phyloP scores from a whole-genome alignment of 2,797 vertebrate species.

The Amblyopsis hoosieri region DNA sequence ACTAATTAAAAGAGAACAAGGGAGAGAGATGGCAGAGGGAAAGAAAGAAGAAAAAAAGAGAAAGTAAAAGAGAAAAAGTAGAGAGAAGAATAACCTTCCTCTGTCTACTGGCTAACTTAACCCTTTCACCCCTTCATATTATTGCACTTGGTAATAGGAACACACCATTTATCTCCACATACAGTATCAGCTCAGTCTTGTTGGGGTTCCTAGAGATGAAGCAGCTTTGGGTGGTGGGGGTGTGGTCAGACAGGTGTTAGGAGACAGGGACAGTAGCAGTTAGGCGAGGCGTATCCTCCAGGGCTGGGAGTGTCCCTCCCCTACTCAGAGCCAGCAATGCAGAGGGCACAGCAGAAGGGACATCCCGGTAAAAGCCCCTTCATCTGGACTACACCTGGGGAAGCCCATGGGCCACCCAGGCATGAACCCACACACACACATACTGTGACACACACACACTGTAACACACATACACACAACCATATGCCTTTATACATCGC shows the following conservation, averaged over 20 bases:
- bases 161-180: slow-evolving; percentile 51
- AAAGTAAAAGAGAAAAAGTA: background rate
- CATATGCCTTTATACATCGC: slow-evolving; percentile 13
- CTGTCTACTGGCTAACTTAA: slow-evolving; percentile 54
- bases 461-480: slow-evolving; percentile 20
- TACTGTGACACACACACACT: slow-evolving; percentile 32
- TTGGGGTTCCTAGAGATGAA: slow-evolving; percentile 28
- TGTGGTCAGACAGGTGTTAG: slow-evolving; percentile 26
- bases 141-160: slow-evolving; percentile 52
- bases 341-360: slow-evolving; percentile 63
- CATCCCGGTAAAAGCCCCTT: slow-evolving; percentile 61
- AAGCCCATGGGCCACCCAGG: slow-evolving; percentile 65
- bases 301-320: slow-evolving; percentile 39
- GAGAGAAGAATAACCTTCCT: slow-evolving; percentile 21
- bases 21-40: background rate
- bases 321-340: slow-evolving; percentile 33
- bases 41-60: slow-evolving; percentile 3
- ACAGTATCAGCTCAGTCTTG: slow-evolving; percentile 39
- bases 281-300: slow-evolving; percentile 48
- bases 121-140: slow-evolving; percentile 58
- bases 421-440: slow-evolving; percentile 25
- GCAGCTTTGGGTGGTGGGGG: too few species aligned
- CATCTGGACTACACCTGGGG: slow-evolving; percentile 76
- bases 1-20: slow-evolving; percentile 26
- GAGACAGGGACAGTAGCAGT: slow-evolving; percentile 32